A percentile compares a stretch with the other conserved stretches of the same genome.
Evolutionary conservation across 2,888 invertebrate species (phyloP).

Genomic region (Acleris sparsana): DNA sequence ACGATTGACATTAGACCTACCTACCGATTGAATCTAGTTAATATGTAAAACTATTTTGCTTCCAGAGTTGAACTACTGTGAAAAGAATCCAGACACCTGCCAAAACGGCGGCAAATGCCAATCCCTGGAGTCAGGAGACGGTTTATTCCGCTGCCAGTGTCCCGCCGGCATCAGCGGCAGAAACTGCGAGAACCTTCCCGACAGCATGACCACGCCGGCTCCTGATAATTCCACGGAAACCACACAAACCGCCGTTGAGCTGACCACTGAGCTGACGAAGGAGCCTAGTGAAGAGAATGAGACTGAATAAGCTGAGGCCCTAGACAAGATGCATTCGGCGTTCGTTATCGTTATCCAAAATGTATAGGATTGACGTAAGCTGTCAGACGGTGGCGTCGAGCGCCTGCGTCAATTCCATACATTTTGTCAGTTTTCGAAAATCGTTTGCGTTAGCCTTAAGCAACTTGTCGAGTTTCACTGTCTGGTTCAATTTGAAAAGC

Average conservation of each 20-base stretch:
- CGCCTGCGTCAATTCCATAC: no score
- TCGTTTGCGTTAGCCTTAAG: no score
- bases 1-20: no score
- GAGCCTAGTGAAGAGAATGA: conserved; percentile 62
- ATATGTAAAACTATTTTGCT: conserved; percentile 33
- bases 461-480: no score
- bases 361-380: no score
- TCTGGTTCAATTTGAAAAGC: no score
- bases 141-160: conserved; percentile 90
- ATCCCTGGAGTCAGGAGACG: conserved; percentile 90
- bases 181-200: conserved; percentile 86
- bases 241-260: conserved; percentile 35
- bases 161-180: conserved; percentile 89
- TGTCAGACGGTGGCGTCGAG: no score
- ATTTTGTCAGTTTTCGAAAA: background rate
- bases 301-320: conserved; percentile 54
- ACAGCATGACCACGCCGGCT: conserved; percentile 52
- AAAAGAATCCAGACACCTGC: conserved; percentile 89
- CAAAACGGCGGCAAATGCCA: conserved; percentile 92
- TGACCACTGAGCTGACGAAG: conserved; percentile 38
- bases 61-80: conserved; percentile 92
- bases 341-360: no score
- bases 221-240: conserved; percentile 45
- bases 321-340: no score
- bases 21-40: background rate